A percentile compares a stretch with the other conserved stretches of the same genome.
These are phyloP conservation scores for Drosophila suzukii DNA, from an alignment of 1,140 invertebrate genomes.

Conservation along the genomic window DNA sequence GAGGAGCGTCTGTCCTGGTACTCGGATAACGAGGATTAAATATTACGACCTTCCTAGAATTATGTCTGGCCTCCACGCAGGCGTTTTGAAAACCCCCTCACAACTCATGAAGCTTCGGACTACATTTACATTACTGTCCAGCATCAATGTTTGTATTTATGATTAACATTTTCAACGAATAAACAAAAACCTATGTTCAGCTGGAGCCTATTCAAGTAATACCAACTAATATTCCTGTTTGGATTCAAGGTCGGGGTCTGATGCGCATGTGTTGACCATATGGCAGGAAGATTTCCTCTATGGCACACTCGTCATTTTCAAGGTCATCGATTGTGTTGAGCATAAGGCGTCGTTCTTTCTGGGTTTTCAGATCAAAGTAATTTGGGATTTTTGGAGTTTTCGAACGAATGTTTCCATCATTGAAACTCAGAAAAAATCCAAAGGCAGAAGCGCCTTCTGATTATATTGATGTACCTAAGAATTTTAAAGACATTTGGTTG, in stretches of 20 bases:
- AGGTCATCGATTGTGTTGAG: not conserved
- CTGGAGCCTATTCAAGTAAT: not conserved
- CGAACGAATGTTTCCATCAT: not conserved
- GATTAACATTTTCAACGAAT: conserved; percentile 10
- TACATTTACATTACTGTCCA: not conserved
- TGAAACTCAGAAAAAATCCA: too few relatives aligned
- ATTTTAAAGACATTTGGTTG: not conserved
- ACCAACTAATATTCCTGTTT: not conserved
- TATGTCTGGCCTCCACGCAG: not conserved
- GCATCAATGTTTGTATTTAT: conserved; percentile 8
- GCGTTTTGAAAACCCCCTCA: not conserved
- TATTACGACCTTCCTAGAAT: not conserved
- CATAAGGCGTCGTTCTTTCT: too few relatives aligned
- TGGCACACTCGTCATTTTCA: not conserved
- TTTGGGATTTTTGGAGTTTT: not conserved
- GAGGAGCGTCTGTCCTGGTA: conserved; percentile 97
- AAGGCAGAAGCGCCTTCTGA: too few relatives aligned
- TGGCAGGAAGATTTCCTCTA: not conserved
- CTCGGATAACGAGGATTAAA: conserved; percentile 90
- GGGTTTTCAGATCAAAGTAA: not conserved
- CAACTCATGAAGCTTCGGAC: not conserved
- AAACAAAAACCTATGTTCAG: conserved; percentile 16
- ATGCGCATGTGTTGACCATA: conserved; percentile 10
- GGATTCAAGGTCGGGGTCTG: not conserved
- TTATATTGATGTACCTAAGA: too few relatives aligned